These are phyloP conservation scores for Gryllus longicercus DNA, from an alignment of 2,888 invertebrate genomes.

Conservation along the genomic window DNA sequence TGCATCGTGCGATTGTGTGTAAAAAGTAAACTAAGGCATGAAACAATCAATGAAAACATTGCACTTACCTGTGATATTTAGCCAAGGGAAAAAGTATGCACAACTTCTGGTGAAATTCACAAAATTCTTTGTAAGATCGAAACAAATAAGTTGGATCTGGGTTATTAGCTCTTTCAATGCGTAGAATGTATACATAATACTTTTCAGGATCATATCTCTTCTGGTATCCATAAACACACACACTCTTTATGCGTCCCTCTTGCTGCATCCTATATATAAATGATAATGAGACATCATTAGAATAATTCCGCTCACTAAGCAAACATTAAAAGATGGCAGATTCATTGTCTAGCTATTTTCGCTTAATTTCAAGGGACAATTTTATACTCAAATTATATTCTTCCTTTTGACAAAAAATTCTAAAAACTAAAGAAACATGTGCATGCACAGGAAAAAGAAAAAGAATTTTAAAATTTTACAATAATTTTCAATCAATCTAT, in stretches of 20 bases:
- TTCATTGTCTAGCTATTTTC: too few species aligned
- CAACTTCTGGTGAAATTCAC: constrained; percentile 92
- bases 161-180: constrained; percentile 79
- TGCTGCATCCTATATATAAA: constrained; percentile 65
- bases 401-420: too few species aligned
- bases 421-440: too few species aligned
- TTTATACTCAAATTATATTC: too few species aligned
- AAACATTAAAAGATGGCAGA: too few species aligned
- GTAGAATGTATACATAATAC: constrained; percentile 89
- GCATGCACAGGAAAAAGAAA: too few species aligned
- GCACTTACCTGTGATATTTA: constrained; percentile 76
- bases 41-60: background rate
- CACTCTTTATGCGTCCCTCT: constrained; percentile 82
- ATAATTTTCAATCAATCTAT: too few species aligned
- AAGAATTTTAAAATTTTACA: too few species aligned
- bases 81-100: constrained; percentile 88
- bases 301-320: too few species aligned
- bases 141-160: constrained; percentile 85
- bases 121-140: constrained; percentile 94
- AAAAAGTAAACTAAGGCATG: too few species aligned
- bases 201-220: constrained; percentile 97
- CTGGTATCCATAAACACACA: constrained; percentile 84
- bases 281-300: background rate
- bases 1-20: background rate
- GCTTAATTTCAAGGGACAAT: too few species aligned